Evolutionary conservation across 2,888 invertebrate species (phyloP).

Genomic region (Andrena dorsata): DNA sequence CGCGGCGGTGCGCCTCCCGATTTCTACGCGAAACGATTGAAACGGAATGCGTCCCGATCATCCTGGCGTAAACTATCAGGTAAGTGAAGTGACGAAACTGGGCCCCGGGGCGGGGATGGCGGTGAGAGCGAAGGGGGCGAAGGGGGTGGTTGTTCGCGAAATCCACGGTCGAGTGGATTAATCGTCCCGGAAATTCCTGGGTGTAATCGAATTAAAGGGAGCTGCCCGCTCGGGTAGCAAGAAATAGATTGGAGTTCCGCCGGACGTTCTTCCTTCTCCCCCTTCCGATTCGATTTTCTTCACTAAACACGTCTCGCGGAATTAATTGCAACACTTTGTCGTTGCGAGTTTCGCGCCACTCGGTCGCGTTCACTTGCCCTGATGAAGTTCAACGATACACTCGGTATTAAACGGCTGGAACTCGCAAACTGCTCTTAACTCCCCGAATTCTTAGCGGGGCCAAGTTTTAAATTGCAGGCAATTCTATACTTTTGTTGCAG

Average conservation of each 20-base stretch:
- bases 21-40: slow-evolving; percentile 43
- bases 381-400: slow-evolving; percentile 19
- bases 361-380: slow-evolving; percentile 14
- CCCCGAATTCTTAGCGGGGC: slow-evolving; percentile 12
- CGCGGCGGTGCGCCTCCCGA: slow-evolving; percentile 18
- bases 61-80: slow-evolving; percentile 44
- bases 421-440: slow-evolving; percentile 16
- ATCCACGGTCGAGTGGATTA: slow-evolving; percentile 50
- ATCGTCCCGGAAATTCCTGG: slow-evolving; percentile 54
- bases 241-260: slow-evolving; percentile 52
- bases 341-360: slow-evolving; percentile 6
- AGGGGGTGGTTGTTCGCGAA: slow-evolving; percentile 24
- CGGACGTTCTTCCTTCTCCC: slow-evolving; percentile 24
- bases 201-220: slow-evolving; percentile 69
- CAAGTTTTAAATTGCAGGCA: not conserved
- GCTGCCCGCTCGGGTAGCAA: slow-evolving; percentile 46
- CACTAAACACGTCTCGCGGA: slow-evolving; percentile 32
- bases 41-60: slow-evolving; percentile 37
- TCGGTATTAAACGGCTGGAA: not conserved
- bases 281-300: slow-evolving; percentile 40
- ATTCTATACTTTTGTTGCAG: not conserved
- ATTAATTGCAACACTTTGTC: slow-evolving; percentile 46
- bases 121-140: not conserved
- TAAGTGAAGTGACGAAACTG: slow-evolving; percentile 47
- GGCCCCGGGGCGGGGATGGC: not conserved